Base-by-base conservation (phyloP, 2,888 invertebrate species). In the Cephus spinipes region DNA sequence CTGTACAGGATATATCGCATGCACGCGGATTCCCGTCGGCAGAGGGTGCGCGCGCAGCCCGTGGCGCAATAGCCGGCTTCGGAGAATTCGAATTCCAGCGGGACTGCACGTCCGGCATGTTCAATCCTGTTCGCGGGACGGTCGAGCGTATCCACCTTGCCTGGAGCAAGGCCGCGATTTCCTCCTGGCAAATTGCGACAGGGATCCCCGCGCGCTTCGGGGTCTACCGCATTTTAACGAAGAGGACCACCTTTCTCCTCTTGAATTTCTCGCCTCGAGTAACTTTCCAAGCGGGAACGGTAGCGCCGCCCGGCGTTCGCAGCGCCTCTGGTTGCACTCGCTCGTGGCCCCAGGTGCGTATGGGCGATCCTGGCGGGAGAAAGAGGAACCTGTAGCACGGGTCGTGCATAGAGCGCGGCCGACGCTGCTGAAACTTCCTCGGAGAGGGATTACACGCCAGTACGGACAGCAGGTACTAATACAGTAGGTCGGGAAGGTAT, bases 151-250 rank as follows among this genome's bases (percentile, higher is more conserved):
- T 71, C 71, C 84, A 88, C 88, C 88, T 88, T 88, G 88, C 88
- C 87, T 86, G 83, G 85, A 89, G 89, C 89, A 90, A 90, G 89
- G 89, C 86, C 89, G 86, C 83, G 85, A 87, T 88, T 87, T 87
- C 87, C 86, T 86, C 84, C 83, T 84, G 83, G 86, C 85, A 86
- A 86, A 86, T 88, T 88, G 86, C 86, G 83, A 88, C 84, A 86
- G 85, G 80, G 36, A 55, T 40, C 9, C 12, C 36, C 68, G 73
- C 34, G 1, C 34, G 34, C 82, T 68, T 69, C 75, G 74, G 23
- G 76, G 34, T 79, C 80, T 33, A 76, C 76, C 77, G 33, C 15
- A 30, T 74, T 32, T 30, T 34, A 12, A 34, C 34, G n/a, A 32
- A 15, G 71, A 74, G 75, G 79, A 81, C 81, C 81, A 84, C 86